These are phyloP conservation scores for Nomia melanderi DNA, from an alignment of 1,140 invertebrate genomes.

Conservation along the genomic window DNA sequence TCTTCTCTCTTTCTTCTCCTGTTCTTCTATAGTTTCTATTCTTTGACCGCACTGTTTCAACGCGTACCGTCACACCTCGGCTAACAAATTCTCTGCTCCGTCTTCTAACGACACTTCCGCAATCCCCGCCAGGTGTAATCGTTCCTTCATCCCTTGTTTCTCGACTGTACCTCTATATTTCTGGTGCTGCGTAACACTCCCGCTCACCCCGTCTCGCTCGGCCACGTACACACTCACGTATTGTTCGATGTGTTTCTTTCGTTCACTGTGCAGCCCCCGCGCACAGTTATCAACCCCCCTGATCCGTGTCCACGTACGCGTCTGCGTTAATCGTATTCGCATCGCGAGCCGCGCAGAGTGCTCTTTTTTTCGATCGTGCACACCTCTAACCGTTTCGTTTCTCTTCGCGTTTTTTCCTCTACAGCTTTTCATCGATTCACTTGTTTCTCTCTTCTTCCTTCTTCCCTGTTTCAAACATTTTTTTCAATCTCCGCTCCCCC, in stretches of 20 bases:
- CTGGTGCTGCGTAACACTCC: conserved; percentile 54
- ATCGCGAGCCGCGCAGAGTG: neutral
- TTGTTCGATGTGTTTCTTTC: conserved; percentile 17
- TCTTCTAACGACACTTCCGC: no score
- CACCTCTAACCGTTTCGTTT: neutral
- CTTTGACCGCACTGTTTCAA: no score
- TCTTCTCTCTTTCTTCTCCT: neutral
- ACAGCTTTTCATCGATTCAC: no score
- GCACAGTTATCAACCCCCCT: conserved; percentile 4
- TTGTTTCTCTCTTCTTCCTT: conserved; percentile 11
- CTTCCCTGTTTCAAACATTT: conserved; percentile 30
- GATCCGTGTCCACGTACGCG: neutral
- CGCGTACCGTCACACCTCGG: no score
- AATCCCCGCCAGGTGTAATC: neutral
- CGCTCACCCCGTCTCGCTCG: neutral
- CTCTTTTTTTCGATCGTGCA: no score
- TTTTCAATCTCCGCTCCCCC: conserved; percentile 12
- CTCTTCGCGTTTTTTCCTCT: neutral
- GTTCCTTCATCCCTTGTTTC: neutral
- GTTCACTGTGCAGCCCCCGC: conserved; percentile 27
- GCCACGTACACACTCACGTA: conserved; percentile 41
- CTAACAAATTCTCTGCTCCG: no score
- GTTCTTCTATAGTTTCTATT: no score
- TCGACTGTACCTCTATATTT: conserved; percentile 40
- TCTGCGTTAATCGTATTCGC: neutral